Evolutionary conservation across 2,888 invertebrate species (phyloP).

Genomic region (Chromoteleia sp.): DNA sequence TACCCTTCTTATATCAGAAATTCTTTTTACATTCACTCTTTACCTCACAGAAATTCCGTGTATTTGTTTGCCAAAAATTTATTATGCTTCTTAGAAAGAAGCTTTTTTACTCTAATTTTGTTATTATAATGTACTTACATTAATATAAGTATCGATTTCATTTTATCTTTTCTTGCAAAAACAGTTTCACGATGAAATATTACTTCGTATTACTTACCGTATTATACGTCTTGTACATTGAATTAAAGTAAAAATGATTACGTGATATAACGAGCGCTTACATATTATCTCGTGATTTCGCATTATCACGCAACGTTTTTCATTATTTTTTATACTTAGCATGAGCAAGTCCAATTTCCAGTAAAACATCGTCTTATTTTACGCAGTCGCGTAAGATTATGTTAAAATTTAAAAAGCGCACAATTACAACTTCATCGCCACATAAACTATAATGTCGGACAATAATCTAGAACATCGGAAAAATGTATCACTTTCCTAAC

Average conservation of each 20-base stretch:
- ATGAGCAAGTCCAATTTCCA: slow-evolving; percentile 19
- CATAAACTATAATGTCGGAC: not conserved
- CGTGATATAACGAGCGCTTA: slow-evolving; percentile 11
- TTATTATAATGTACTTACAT: not conserved
- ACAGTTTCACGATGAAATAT: not conserved
- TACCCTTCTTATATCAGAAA: no score
- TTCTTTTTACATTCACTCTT: no score
- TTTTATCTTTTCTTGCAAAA: not conserved
- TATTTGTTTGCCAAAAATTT: no score
- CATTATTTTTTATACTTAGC: slow-evolving; percentile 20
- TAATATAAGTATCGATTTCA: not conserved
- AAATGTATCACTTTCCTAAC: not conserved
- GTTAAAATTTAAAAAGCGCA: not conserved
- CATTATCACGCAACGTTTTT: slow-evolving; percentile 24
- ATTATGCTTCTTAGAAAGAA: no score
- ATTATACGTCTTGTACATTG: not conserved
- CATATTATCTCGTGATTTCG: slow-evolving; percentile 3
- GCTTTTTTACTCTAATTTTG: no score
- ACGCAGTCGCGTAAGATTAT: not conserved
- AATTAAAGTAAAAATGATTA: slow-evolving; percentile 17
- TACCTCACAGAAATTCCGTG: no score
- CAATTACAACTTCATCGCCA: slow-evolving; percentile 13
- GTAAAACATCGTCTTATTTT: slow-evolving; percentile 2
- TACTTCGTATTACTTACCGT: not conserved
- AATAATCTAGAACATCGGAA: not conserved